Evolutionary conservation across 2,797 vertebrate genomes (phyloP), one percentile per base, ranked within the genome.

Genomic region (Alauda arvensis): DNA sequence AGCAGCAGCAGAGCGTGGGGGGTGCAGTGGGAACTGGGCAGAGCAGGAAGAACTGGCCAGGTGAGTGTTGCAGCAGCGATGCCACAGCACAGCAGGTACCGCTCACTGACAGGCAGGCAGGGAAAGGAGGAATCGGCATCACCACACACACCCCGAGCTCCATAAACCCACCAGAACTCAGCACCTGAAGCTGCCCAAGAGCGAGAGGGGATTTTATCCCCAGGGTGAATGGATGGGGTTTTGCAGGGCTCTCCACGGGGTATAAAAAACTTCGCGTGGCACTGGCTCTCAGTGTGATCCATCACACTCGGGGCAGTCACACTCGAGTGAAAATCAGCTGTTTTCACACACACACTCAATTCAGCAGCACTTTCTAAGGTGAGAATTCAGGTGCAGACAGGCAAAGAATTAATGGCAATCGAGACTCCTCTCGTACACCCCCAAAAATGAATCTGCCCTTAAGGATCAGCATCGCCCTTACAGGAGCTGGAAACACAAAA

Each of bases 1-100:
- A 77, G 16, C 10, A 28, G 71, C 2, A 60, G 60, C 34, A 37
- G 21, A 59, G 60, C 1, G 0, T 11, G 56, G 43, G 72, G 60
- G 66, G 46, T 43, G 77, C 26, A 1, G 33, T 14, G 65, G 77
- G 24, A 83, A 29, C 28, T 16, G 42, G 48, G 56, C 66, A 66
- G 3, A 88, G 86, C 91, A 60, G 83, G 91, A 93, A 93, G 82
- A 94, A 94, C 91, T 83, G 85, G 93, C 94, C 91, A 18, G 61
- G 83, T 8, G 2, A 51, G n/a, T 92, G 48, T 25, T 46, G 68
- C 61, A 31, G 39, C 83, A 52, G 71, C 37, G 66, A 45, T 59
- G n/a, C n/a, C n/a, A n/a, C n/a, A n/a, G n/a, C n/a, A n/a, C 18
- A 10, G 13, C 61, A 26, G 3, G 11, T 2, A 43, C 4, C 43